These are phyloP conservation scores for Argynnis bischoffii DNA, from an alignment of 2,888 invertebrate genomes.

Conservation along the genomic window DNA sequence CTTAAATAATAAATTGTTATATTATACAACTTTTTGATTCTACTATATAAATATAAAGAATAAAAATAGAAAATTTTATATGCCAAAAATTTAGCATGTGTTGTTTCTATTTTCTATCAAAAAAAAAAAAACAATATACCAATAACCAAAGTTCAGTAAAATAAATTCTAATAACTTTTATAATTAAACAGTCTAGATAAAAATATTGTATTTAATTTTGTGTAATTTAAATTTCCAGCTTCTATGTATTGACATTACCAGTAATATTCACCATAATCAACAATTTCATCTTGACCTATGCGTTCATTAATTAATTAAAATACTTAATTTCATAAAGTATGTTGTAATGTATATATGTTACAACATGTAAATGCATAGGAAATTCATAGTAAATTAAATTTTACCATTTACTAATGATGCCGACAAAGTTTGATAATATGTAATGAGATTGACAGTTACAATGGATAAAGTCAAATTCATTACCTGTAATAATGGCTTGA, in stretches of 20 bases:
- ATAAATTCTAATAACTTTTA: neutral
- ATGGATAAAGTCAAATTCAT: conserved; percentile 50
- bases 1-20: too few species aligned
- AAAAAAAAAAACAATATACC: too few species aligned
- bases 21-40: too few species aligned
- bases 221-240: neutral
- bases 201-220: neutral
- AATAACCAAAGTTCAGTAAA: neutral
- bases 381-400: conserved; percentile 23
- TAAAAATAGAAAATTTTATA: too few species aligned
- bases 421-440: conserved; percentile 45
- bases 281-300: conserved; percentile 24
- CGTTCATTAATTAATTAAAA: neutral
- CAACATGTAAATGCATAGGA: neutral
- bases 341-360: neutral
- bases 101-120: too few species aligned
- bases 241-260: neutral
- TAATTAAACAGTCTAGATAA: neutral
- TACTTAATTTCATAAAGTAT: too few species aligned
- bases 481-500: conserved; percentile 35
- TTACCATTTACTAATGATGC: conserved; percentile 21
- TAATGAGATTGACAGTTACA: conserved; percentile 47
- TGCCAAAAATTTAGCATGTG: too few species aligned
- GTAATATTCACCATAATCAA: neutral
- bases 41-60: too few species aligned